These are phyloP conservation scores for Daphoenositta chrysoptera DNA, from an alignment of 2,113 vertebrate genomes.

Conservation along the genomic window DNA sequence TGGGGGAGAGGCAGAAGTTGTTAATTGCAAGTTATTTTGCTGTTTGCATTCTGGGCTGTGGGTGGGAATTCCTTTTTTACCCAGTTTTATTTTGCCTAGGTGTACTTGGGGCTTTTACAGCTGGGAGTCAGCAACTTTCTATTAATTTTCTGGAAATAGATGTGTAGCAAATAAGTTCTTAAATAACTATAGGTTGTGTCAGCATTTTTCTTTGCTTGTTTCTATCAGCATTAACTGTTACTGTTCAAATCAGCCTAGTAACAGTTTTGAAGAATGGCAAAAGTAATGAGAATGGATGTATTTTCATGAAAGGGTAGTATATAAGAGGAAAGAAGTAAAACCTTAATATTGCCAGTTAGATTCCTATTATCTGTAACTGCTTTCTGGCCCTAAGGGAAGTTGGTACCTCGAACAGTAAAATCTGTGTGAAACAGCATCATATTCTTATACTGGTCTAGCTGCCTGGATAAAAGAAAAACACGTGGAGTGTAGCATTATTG, in stretches of 20 bases:
- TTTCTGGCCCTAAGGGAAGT: constrained; percentile 27
- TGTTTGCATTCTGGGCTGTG: not conserved
- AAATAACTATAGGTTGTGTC: not conserved
- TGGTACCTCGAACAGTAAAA: constrained; percentile 19
- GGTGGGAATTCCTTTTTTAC: not conserved
- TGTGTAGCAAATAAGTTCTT: not conserved
- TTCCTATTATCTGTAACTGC: constrained; percentile 33
- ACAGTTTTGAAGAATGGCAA: constrained; percentile 20
- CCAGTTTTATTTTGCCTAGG: not conserved
- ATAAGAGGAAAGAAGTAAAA: constrained; percentile 13
- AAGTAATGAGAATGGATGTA: constrained; percentile 22
- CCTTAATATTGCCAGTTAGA: constrained; percentile 24
- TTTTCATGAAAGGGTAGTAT: not conserved
- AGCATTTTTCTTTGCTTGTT: constrained; percentile 30
- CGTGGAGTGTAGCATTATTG: not conserved
- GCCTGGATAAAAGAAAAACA: not conserved
- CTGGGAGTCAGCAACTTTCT: not conserved
- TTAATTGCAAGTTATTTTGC: not conserved
- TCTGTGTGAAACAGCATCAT: not conserved
- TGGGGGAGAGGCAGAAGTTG: not conserved
- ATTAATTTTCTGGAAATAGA: not conserved
- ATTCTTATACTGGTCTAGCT: not conserved
- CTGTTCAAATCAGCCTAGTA: not conserved
- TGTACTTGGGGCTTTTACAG: not conserved
- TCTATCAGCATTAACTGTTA: not conserved